Evolutionary conservation across 1,140 invertebrate species (phyloP), one percentile per base, ranked within the genome.

Genomic region (Drosophila sp.): DNA sequence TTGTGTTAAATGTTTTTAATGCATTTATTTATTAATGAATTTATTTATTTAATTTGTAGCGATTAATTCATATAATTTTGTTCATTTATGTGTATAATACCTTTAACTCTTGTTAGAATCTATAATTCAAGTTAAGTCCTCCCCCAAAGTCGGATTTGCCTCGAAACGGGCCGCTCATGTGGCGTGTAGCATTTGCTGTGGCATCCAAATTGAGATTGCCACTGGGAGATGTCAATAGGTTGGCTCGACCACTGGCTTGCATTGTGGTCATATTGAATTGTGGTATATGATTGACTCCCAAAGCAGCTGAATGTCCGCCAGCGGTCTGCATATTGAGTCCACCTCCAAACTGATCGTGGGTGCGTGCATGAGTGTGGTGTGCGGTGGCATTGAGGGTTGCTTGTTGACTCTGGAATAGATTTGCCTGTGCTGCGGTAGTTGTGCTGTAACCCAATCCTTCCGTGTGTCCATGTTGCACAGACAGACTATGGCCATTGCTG

Each of bases 191-290:
- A 77, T 71, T 86, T 5, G 51, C 87, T 5, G 45, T 77, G 32
- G 84, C 73, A 74, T 80, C 71, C 16, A 91, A 13, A 25, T 82
- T 78, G 1, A 75, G 34, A 4, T 83, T 76, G 7, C 74, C 64
- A 77, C 66, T 77, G 3, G 82, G 62, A 0, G 90, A 91, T 2
- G 72, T 70, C 25, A 73, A 76, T 0, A 91, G 53, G 51, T 89
- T 90, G 0, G 74, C 90, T 2, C 4, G 73, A 0, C 65, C 87
- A 5, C 34, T 14, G 13, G 74, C 72, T 41, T 90, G 57, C 36
- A 86, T 41, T 3, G 72, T 71, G 6, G 74, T 87, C 63, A 78
- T 62, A 64, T 89, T 63, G n/a, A 74, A 61, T 48, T 86, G 40
- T 0, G 90, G 86, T 21, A 83, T 51, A 48, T 77, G 74, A 34